Conservation (phyloP, 2,888 invertebrate species). For the Microctonus brassicae region DNA sequence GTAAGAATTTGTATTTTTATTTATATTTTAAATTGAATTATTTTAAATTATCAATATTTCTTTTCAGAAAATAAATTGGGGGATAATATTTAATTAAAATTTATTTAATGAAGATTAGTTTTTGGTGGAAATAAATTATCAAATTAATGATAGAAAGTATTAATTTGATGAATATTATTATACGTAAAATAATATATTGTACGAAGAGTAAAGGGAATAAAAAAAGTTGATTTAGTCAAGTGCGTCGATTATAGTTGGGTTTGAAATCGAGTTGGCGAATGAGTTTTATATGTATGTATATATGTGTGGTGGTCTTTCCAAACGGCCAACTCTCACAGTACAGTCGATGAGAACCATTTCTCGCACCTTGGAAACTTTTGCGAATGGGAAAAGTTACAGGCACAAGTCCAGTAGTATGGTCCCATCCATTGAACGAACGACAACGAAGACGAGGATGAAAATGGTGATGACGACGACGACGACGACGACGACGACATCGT, state of each 20-base stretch:
- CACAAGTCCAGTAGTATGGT: slow-evolving; percentile 19
- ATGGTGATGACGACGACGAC: background rate
- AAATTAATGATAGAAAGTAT: too few species aligned
- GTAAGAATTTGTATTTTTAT: slow-evolving; percentile 49
- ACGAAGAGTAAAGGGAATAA: background rate
- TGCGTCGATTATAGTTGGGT: background rate
- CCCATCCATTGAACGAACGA: slow-evolving; percentile 14
- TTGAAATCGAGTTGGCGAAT: slow-evolving; percentile 19
- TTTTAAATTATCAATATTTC: background rate
- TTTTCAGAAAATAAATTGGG: background rate
- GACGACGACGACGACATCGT: background rate
- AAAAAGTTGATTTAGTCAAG: background rate
- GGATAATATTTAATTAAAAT: too few species aligned
- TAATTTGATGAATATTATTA: too few species aligned
- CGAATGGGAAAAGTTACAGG: slow-evolving; percentile 43
- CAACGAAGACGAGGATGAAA: background rate
- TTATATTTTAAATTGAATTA: background rate
- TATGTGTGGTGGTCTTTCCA: background rate
- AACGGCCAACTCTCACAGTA: slow-evolving; percentile 27
- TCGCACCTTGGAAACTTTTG: slow-evolving; percentile 32
- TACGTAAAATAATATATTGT: background rate
- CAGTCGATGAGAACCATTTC: slow-evolving; percentile 20
- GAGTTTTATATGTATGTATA: background rate
- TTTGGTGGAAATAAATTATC: too few species aligned
- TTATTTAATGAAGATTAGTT: too few species aligned